Evolutionary conservation across 2,888 invertebrate species (phyloP).

Genomic region (Agelastica alni): DNA sequence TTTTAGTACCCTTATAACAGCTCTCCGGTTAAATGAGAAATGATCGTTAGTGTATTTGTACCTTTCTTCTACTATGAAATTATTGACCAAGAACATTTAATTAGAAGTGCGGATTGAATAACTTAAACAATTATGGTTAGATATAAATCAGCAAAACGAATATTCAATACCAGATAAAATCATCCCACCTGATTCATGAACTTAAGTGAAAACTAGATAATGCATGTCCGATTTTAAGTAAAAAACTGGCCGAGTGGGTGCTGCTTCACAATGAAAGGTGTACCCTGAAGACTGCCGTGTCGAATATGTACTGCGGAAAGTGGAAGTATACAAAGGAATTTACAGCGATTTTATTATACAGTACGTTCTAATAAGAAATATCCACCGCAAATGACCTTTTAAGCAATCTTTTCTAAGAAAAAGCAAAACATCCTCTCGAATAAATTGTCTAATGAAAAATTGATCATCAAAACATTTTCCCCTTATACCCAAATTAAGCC

Average conservation of each 20-base stretch:
- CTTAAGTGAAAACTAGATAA: slow-evolving; percentile 26
- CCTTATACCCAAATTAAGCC: no score
- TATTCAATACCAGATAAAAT: slow-evolving; percentile 32
- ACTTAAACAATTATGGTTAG: slow-evolving; percentile 31
- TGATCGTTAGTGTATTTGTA: no score
- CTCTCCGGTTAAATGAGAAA: no score
- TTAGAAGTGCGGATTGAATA: slow-evolving; percentile 3
- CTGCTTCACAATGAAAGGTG: slow-evolving; percentile 28
- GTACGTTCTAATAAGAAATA: no score
- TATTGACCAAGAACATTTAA: slow-evolving; percentile 6
- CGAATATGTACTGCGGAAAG: slow-evolving; percentile 19
- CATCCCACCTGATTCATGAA: slow-evolving; percentile 28
- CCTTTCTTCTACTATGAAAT: slow-evolving; percentile 5
- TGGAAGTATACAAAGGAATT: not conserved
- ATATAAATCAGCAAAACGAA: slow-evolving; percentile 31
- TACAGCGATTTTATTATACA: no score
- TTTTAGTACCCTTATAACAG: no score
- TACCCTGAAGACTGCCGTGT: slow-evolving; percentile 25
- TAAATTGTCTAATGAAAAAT: no score
- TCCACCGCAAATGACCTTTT: no score
- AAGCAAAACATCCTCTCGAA: no score
- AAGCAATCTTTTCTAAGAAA: no score
- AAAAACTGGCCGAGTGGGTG: slow-evolving; percentile 18
- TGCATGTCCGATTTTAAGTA: slow-evolving; percentile 29
- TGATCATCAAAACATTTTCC: no score